Base-by-base conservation (phyloP, 2,888 invertebrate genomes). In the Ichneumon xanthorius region DNA sequence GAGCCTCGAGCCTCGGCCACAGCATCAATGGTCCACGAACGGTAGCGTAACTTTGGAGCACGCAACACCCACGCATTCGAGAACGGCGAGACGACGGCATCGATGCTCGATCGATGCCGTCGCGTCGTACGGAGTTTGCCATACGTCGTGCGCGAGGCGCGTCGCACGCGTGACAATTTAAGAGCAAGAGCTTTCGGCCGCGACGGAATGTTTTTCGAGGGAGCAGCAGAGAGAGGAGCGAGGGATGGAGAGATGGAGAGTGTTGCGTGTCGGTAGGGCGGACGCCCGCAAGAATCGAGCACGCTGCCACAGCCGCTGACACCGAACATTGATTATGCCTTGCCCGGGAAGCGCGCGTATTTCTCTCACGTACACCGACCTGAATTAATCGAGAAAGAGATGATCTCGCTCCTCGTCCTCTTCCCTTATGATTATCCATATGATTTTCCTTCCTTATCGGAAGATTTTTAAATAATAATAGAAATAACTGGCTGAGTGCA, bases 251-350 rank as follows among this genome's bases (percentile, higher is more conserved):
- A 50, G 19, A 71, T 5, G n/a, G 53, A 5, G 40, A 16, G 22
- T 33, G 68, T 19, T 19, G 70, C 63, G 80, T 73, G 75, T 72
- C 79, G 63, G 37, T 58, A 45, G 75, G 61, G 71, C 76, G 75
- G 71, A 78, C 75, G 71, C 68, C 80, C 78, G 70, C 71, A 50
- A 82, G 73, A 33, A 79, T 84, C 72, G 76, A 79, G 63, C 67
- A 77, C 80, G 50, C 76, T 82, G 67, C 73, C 61, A 67, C 78
- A 45, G 82, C 79, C 68, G 68, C 67, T 33, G 76, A 58, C 80
- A 78, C 75, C 78, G 81, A 82, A 73, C 82, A 86, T 86, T 86
- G 84, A 86, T 86, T 86, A 84, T 79, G 71, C 76, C 75, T 84
- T 58, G 76, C 78, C 50, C n/a, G 73, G 53, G 72, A 77, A 79